Conservation (phyloP, 2,888 invertebrate species). For the Anoplius nigerrimus region DNA sequence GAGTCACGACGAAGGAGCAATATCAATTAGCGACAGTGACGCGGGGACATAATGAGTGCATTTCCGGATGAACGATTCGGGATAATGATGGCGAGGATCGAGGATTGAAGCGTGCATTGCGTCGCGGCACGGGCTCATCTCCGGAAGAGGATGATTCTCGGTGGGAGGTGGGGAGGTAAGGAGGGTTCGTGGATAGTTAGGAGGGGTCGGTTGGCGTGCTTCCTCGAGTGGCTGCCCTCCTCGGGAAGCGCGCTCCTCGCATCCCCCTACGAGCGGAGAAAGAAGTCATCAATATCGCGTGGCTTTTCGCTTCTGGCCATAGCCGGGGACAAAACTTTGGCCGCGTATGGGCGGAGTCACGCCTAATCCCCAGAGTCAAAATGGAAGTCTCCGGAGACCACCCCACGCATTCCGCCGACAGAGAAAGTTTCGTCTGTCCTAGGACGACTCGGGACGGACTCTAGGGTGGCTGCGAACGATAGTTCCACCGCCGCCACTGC, state of each 20-base stretch:
- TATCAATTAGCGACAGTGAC: slow-evolving; percentile 28
- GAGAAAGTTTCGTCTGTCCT: slow-evolving; percentile 46
- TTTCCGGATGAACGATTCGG: slow-evolving; percentile 24
- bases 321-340: slow-evolving; percentile 56
- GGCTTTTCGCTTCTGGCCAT: slow-evolving; percentile 69
- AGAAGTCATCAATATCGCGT: slow-evolving; percentile 73
- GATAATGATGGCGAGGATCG: slow-evolving; percentile 21
- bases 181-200: slow-evolving; percentile 6
- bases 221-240: slow-evolving; percentile 4
- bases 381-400: slow-evolving; percentile 74
- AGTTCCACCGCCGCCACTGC: slow-evolving; percentile 62
- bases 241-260: slow-evolving; percentile 5
- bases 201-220: slow-evolving; percentile 17
- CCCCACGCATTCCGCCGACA: slow-evolving; percentile 36
- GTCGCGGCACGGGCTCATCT: neutral
- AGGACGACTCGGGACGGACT: slow-evolving; percentile 47
- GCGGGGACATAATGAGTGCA: neutral
- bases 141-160: slow-evolving; percentile 6
- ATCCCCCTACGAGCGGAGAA: slow-evolving; percentile 46
- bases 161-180: no score
- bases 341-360: slow-evolving; percentile 71
- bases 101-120: slow-evolving; percentile 24
- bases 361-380: slow-evolving; percentile 75
- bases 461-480: slow-evolving; percentile 60
- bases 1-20: slow-evolving; percentile 12